Evolutionary conservation across 2,797 vertebrate genomes (phyloP).

Genomic region (Nannoperca obscura): DNA sequence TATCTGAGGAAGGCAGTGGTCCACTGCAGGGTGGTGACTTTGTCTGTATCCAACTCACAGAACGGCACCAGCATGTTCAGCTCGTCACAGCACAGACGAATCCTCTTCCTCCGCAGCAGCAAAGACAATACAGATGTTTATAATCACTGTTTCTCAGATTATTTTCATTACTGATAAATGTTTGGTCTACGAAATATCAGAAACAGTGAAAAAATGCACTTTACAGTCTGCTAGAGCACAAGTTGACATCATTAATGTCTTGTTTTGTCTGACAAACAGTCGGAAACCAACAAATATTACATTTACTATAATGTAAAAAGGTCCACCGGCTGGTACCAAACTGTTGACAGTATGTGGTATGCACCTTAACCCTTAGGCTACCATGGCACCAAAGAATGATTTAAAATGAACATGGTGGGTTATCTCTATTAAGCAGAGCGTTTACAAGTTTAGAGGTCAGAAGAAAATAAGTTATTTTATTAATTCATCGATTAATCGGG

Average conservation of each 20-base stretch:
- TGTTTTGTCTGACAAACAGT: neutral
- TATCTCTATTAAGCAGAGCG: no score
- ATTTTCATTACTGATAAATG: neutral
- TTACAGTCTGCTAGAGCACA: neutral
- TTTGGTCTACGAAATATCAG: neutral
- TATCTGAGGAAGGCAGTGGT: slow-evolving; percentile 92
- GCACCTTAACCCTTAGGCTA: no score
- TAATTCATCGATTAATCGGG: no score
- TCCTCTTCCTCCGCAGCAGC: slow-evolving; percentile 86
- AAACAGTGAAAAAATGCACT: neutral
- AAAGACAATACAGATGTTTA: neutral
- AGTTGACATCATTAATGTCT: neutral
- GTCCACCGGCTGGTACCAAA: no score
- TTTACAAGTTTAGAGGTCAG: no score
- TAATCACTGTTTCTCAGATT: neutral
- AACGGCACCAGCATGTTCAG: slow-evolving; percentile 93
- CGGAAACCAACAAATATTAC: neutral
- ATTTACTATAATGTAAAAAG: neutral
- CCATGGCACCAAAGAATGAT: no score
- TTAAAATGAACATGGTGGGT: no score
- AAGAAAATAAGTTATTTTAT: no score
- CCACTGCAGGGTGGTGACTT: slow-evolving; percentile 93
- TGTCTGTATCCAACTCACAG: slow-evolving; percentile 91
- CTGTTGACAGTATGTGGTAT: no score
- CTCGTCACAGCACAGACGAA: slow-evolving; percentile 93